Percentiles rank a stretch among this genome's conserved stretches.
Conservation (phyloP, 2,888 invertebrate species). For the Caenorhabditis sp. region DNA sequence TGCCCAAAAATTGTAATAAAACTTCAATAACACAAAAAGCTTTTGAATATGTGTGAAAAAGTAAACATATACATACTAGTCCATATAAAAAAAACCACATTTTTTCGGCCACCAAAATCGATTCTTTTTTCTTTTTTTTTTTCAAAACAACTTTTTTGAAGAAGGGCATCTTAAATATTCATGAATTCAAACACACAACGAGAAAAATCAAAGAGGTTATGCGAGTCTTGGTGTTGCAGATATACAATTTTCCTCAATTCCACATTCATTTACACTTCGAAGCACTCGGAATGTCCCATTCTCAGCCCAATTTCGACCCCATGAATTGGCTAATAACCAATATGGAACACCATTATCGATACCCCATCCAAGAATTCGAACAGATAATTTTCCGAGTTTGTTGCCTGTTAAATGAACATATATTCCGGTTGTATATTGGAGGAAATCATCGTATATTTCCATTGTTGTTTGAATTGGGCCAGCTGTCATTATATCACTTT, state of each 20-base stretch:
- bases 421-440: constrained; percentile 82
- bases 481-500: constrained; percentile 82
- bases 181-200: too few species aligned
- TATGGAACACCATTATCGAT: constrained; percentile 79
- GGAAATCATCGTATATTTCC: constrained; percentile 85
- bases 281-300: constrained; percentile 68
- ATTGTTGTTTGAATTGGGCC: constrained; percentile 86
- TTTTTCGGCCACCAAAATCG: too few species aligned
- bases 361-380: constrained; percentile 87
- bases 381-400: constrained; percentile 81
- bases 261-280: constrained; percentile 38
- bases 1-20: too few species aligned
- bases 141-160: too few species aligned
- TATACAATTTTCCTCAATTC: constrained; percentile 24
- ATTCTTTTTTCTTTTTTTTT: too few species aligned
- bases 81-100: too few species aligned
- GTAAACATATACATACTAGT: too few species aligned
- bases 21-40: too few species aligned
- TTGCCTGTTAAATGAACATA: constrained; percentile 75
- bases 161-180: too few species aligned
- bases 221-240: neutral
- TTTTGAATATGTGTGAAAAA: too few species aligned
- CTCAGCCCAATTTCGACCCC: constrained; percentile 91
- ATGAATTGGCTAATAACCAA: constrained; percentile 89
- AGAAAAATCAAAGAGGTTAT: neutral